These are phyloP conservation scores for Aphelenchoides besseyi DNA, from an alignment of 1,140 invertebrate genomes.

Conservation along the genomic window DNA sequence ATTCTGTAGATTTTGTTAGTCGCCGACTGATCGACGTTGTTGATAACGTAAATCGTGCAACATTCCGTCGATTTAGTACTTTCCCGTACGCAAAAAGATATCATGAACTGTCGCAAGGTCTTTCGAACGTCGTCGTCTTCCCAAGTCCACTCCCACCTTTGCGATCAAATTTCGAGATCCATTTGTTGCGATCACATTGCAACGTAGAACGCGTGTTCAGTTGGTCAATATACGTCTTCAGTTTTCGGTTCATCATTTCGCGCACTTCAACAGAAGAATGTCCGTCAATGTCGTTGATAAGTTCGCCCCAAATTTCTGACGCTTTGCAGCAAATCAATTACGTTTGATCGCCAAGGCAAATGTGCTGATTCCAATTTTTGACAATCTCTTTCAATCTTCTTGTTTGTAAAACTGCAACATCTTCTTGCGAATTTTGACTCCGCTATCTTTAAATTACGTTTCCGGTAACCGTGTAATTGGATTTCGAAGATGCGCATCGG, in stretches of 20 bases:
- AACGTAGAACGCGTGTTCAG: not conserved
- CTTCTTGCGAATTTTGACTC: too few species aligned
- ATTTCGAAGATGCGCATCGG: too few species aligned
- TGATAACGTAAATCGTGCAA: not conserved
- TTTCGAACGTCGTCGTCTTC: not conserved
- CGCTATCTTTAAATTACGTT: too few species aligned
- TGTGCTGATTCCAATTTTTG: too few species aligned
- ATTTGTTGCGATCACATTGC: not conserved
- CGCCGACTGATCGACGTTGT: not conserved
- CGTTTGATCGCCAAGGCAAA: too few species aligned
- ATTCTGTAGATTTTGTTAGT: not conserved
- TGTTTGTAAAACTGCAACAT: too few species aligned
- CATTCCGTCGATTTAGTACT: not conserved
- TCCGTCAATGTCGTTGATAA: not conserved
- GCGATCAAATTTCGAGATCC: not conserved
- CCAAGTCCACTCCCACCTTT: not conserved
- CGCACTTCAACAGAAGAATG: not conserved
- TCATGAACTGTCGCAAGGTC: not conserved
- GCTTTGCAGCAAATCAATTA: too few species aligned
- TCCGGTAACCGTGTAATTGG: too few species aligned
- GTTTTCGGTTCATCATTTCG: too few species aligned
- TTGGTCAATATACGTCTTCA: too few species aligned
- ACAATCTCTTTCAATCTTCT: too few species aligned
- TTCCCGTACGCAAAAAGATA: constrained; percentile 1
- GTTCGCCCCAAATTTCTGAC: not conserved